These are phyloP conservation scores for Amyelois transitella DNA, from an alignment of 1,140 invertebrate species.

Conservation along the genomic window DNA sequence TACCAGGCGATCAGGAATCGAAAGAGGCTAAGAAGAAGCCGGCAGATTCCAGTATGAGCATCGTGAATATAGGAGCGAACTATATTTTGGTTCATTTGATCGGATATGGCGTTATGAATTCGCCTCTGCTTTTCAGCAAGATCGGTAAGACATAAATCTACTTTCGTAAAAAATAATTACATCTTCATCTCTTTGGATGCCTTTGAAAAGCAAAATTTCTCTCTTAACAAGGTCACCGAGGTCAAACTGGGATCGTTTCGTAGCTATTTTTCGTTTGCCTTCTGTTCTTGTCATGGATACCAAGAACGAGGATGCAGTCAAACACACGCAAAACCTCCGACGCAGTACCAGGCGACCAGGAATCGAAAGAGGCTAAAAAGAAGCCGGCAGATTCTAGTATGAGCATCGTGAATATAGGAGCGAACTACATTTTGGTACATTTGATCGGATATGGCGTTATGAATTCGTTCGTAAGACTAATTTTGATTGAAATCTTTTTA, in stretches of 20 bases:
- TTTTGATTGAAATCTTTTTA: constrained; percentile 48
- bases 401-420: constrained; percentile 58
- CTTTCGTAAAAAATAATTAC: neutral
- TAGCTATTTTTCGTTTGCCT: too few relatives aligned
- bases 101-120: constrained; percentile 66
- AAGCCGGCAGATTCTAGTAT: constrained; percentile 19
- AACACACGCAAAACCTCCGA: constrained; percentile 17
- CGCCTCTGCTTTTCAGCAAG: constrained; percentile 70
- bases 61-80: constrained; percentile 62
- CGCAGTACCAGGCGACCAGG: constrained; percentile 20
- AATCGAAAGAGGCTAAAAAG: constrained; percentile 20
- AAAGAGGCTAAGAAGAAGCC: constrained; percentile 17
- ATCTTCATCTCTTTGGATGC: too few relatives aligned
- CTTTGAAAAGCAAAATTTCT: too few relatives aligned
- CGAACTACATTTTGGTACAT: constrained; percentile 63
- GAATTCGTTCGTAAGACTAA: constrained; percentile 70
- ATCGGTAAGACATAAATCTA: constrained; percentile 55
- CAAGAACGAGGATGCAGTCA: constrained; percentile 34
- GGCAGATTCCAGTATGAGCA: constrained; percentile 28
- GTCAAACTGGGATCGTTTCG: too few relatives aligned
- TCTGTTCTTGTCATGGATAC: too few relatives aligned
- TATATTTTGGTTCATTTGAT: constrained; percentile 62
- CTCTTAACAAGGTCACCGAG: too few relatives aligned
- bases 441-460: constrained; percentile 62
- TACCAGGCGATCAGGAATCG: constrained; percentile 20